These are phyloP conservation scores for Actinostola sp. DNA, from an alignment of 92 coral and sea anemone species.

Conservation along the genomic window DNA sequence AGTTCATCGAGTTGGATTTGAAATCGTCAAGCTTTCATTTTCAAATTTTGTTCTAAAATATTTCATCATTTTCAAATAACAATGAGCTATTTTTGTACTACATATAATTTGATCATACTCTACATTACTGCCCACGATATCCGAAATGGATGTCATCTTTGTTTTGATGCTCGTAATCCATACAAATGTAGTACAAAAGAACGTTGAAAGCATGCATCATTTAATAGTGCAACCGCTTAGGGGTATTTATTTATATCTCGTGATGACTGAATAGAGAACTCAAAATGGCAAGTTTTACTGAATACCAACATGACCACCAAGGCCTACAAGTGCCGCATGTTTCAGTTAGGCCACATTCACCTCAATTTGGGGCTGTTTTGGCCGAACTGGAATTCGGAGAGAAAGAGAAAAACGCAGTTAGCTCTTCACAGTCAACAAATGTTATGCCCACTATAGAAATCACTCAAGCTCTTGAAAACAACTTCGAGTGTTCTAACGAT, in stretches of 20 bases:
- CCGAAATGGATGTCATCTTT: too few relatives aligned
- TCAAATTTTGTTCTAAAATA: too few relatives aligned
- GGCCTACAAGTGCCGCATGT: background rate
- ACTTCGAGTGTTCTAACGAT: background rate
- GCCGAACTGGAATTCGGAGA: background rate
- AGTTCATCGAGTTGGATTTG: too few relatives aligned
- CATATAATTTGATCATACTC: too few relatives aligned
- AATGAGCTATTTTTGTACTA: too few relatives aligned
- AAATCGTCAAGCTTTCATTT: too few relatives aligned
- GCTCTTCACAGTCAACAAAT: background rate
- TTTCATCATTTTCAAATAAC: too few relatives aligned
- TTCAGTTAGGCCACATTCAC: slow-evolving; percentile 4
- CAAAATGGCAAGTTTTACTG: background rate
- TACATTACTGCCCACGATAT: too few relatives aligned
- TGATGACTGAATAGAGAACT: background rate
- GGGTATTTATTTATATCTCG: background rate
- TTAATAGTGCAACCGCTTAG: too few relatives aligned
- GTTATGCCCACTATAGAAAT: slow-evolving; percentile 14
- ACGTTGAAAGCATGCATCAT: too few relatives aligned
- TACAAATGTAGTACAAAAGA: too few relatives aligned
- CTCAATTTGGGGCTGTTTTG: slow-evolving; percentile 28
- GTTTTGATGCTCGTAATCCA: too few relatives aligned
- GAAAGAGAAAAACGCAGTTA: background rate
- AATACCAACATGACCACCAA: background rate
- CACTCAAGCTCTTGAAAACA: slow-evolving; percentile 4